These are phyloP conservation scores for Plotosus lineatus DNA, from an alignment of 2,113 vertebrate genomes.

Conservation along the genomic window DNA sequence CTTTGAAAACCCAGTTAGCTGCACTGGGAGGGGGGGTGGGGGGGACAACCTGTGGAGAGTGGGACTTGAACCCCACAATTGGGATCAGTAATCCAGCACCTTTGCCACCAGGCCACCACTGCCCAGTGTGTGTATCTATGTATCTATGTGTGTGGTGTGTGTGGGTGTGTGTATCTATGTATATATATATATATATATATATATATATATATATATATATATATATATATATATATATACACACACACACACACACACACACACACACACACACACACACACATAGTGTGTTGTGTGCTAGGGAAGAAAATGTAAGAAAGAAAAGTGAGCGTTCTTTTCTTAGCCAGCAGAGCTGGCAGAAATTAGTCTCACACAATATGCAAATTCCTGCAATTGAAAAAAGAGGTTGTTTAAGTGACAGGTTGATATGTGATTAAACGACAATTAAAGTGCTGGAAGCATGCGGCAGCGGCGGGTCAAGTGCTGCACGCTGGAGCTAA, in stretches of 20 bases:
- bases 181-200: too few species aligned
- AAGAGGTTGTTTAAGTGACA: slow-evolving; percentile 78
- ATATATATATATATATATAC: too few species aligned
- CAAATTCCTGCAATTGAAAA: slow-evolving; percentile 74
- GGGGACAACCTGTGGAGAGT: too few species aligned
- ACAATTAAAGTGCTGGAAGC: slow-evolving; percentile 80
- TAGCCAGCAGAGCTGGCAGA: slow-evolving; percentile 72
- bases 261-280: too few species aligned
- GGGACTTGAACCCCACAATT: too few species aligned
- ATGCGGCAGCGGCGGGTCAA: slow-evolving; percentile 72
- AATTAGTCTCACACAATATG: slow-evolving; percentile 83
- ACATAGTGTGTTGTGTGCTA: too few species aligned
- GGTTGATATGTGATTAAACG: slow-evolving; percentile 82
- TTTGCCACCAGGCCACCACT: too few species aligned
- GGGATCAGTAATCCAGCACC: too few species aligned
- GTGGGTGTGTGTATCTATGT: slow-evolving; percentile 24
- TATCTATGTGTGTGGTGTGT: slow-evolving; percentile 60
- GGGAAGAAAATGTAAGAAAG: slow-evolving; percentile 43
- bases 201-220: too few species aligned
- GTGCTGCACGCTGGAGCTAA: slow-evolving; percentile 68
- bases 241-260: too few species aligned
- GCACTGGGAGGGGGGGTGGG: too few species aligned
- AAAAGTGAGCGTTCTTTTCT: slow-evolving; percentile 57
- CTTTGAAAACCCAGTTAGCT: too few species aligned
- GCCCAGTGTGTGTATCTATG: slow-evolving; percentile 62